phyloP scores from a whole-genome alignment of 2,888 invertebrate species.

The Leptopilina syphax region DNA sequence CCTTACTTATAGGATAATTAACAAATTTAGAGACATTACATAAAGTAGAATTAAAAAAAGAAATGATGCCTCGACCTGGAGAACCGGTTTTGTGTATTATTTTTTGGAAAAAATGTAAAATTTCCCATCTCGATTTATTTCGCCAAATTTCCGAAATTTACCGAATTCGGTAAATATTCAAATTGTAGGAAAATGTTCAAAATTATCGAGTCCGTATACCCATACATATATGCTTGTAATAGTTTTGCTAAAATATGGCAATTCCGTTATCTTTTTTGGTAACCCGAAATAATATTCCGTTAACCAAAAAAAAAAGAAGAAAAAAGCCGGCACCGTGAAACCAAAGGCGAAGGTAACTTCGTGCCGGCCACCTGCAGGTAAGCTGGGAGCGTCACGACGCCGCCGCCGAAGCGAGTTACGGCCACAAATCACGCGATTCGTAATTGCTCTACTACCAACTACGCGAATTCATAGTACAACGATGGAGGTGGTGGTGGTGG shows the following conservation, averaged over 20 bases:
- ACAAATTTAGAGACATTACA: too few species aligned
- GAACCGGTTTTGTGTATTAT: too few species aligned
- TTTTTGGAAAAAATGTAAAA: too few species aligned
- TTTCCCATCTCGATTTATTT: too few species aligned
- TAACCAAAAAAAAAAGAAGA: conserved; percentile 65
- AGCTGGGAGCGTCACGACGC: conserved; percentile 75
- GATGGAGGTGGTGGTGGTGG: neutral
- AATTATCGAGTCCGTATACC: neutral
- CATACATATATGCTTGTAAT: neutral
- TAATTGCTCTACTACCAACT: conserved; percentile 66
- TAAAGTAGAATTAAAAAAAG: too few species aligned
- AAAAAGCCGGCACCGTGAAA: conserved; percentile 56
- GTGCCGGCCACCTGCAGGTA: conserved; percentile 73
- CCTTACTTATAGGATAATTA: too few species aligned
- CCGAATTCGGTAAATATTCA: too few species aligned
- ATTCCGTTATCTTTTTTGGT: conserved; percentile 46
- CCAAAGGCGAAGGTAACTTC: conserved; percentile 67
- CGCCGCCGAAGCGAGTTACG: conserved; percentile 74
- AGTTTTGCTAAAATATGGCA: conserved; percentile 35
- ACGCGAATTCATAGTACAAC: conserved; percentile 63
- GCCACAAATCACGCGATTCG: conserved; percentile 55
- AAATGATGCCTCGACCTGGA: too few species aligned
- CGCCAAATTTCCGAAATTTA: too few species aligned
- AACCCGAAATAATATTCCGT: conserved; percentile 63
- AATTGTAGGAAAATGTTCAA: neutral